Evolutionary conservation across 2,888 invertebrate genomes (phyloP).

Genomic region (Idaea straminata): DNA sequence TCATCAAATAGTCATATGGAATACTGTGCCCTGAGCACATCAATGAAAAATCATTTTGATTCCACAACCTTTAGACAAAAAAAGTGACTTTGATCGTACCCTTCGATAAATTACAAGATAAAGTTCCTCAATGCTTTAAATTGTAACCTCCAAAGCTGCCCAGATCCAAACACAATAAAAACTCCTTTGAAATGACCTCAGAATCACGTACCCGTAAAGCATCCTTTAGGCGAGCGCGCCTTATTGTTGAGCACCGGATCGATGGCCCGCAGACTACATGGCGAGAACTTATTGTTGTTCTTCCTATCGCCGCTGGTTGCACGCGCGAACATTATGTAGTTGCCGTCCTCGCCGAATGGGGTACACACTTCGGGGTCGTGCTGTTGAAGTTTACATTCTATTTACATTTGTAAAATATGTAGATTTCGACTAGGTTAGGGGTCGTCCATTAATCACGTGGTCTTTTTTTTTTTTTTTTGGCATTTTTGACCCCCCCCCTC

Average conservation of each 20-base stretch:
- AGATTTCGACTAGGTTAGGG: conserved; percentile 3
- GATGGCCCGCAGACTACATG: conserved; percentile 95
- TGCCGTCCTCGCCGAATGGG: conserved; percentile 97
- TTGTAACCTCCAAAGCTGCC: background rate
- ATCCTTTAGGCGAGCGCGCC: conserved; percentile 93
- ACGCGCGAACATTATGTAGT: conserved; percentile 99
- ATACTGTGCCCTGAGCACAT: too few species aligned
- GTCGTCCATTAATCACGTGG: too few species aligned
- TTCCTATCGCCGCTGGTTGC: conserved; percentile 98
- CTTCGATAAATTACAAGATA: background rate
- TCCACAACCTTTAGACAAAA: too few species aligned
- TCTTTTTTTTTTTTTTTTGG: too few species aligned
- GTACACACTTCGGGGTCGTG: conserved; percentile 97
- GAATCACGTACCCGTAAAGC: conserved; percentile 89
- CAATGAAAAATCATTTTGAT: too few species aligned
- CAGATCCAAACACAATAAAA: background rate
- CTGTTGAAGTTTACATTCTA: conserved; percentile 60
- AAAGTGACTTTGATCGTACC: too few species aligned
- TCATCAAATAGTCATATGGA: too few species aligned
- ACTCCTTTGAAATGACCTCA: background rate
- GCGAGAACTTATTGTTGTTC: conserved; percentile 98
- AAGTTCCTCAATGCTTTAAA: background rate
- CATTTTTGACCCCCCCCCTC: too few species aligned
- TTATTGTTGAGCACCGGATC: conserved; percentile 95
- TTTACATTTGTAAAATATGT: too few species aligned